Percentiles rank a stretch among this genome's conserved stretches.
Conservation (phyloP, 1,140 invertebrate species). For the Diprion similis region DNA sequence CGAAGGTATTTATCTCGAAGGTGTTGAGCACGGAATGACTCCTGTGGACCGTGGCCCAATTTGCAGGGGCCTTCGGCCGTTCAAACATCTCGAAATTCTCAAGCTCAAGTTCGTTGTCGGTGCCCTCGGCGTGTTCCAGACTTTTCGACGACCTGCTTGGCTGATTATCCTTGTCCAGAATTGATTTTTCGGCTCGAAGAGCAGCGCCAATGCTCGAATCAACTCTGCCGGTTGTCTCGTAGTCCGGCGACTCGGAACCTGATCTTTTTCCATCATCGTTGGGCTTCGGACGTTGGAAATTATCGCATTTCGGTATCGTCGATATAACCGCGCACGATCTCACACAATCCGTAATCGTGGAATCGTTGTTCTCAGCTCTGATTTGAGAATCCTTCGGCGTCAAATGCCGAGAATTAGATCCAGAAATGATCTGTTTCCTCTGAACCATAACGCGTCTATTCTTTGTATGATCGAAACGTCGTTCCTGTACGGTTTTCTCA, state of each 20-base stretch:
- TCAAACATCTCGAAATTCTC: slow-evolving; percentile 8
- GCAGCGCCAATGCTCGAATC: neutral
- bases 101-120: slow-evolving; percentile 6
- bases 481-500: neutral
- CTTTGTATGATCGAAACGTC: too few relatives aligned
- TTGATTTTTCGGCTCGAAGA: neutral
- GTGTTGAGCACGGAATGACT: slow-evolving; percentile 46
- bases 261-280: neutral
- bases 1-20: slow-evolving; percentile 36
- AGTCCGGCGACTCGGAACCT: neutral
- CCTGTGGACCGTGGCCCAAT: slow-evolving; percentile 32
- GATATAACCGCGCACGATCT: slow-evolving; percentile 41
- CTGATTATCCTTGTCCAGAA: neutral
- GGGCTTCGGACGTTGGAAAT: slow-evolving; percentile 20
- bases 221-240: neutral
- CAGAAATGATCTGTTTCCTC: neutral
- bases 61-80: slow-evolving; percentile 14
- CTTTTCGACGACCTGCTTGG: neutral
- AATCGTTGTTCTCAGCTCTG: too few relatives aligned
- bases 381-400: neutral
- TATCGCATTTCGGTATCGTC: slow-evolving; percentile 47
- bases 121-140: neutral
- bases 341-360: too few relatives aligned
- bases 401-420: neutral
- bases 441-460: neutral